These are phyloP conservation scores for Gambelia wislizenii DNA, from an alignment of 2,797 vertebrate genomes.

Conservation along the genomic window DNA sequence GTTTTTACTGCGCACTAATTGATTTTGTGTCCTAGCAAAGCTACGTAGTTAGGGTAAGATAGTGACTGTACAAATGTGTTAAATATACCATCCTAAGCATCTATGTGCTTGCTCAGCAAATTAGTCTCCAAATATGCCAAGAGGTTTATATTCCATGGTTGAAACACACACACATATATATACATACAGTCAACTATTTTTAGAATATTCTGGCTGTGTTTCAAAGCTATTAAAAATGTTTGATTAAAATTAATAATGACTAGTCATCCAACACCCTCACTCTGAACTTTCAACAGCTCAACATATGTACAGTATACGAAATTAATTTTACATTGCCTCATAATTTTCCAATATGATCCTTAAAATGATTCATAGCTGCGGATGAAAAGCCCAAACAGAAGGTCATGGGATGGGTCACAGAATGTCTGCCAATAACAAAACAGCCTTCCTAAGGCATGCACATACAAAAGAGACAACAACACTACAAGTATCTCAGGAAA, in stretches of 20 bases:
- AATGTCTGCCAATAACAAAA: neutral
- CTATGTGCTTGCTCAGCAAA: neutral
- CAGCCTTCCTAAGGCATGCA: neutral
- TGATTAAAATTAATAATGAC: slow-evolving; percentile 32
- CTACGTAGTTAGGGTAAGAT: neutral
- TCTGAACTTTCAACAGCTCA: neutral
- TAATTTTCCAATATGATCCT: neutral
- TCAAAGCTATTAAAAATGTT: neutral
- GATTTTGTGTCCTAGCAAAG: neutral
- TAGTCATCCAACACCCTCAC: neutral
- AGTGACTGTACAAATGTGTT: neutral
- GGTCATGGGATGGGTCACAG: neutral
- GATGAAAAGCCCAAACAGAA: slow-evolving; percentile 9
- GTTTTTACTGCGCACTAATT: neutral
- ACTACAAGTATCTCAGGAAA: neutral
- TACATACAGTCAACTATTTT: neutral
- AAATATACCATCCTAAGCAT: neutral
- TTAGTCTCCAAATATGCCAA: neutral
- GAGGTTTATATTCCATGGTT: neutral
- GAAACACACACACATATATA: neutral
- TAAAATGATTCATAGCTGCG: slow-evolving; percentile 22
- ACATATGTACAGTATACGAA: neutral
- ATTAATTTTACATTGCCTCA: neutral
- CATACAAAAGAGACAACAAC: neutral
- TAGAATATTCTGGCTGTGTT: neutral